Evolutionary conservation across 1,140 invertebrate genomes (phyloP).

Genomic region (Dufourea novaeangliae): DNA sequence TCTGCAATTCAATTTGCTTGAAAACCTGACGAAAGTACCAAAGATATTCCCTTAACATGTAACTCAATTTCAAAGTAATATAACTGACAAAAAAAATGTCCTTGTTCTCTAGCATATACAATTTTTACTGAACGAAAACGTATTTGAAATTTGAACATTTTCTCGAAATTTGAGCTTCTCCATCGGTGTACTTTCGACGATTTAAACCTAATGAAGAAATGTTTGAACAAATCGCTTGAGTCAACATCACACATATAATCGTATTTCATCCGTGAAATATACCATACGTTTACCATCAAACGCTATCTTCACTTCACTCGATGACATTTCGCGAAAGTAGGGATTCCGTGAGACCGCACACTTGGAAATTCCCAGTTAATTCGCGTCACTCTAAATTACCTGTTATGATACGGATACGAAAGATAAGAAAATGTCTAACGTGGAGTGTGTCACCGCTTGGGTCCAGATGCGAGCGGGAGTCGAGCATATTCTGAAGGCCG

Average conservation of each 20-base stretch:
- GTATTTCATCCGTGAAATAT: too few species aligned
- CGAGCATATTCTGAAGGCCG: slow-evolving; percentile 49
- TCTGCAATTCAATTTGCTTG: too few species aligned
- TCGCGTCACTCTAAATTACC: slow-evolving; percentile 13
- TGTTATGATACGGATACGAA: background rate
- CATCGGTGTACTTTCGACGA: background rate
- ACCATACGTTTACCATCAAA: too few species aligned
- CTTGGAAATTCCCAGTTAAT: slow-evolving; percentile 33
- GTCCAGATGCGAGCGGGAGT: slow-evolving; percentile 58
- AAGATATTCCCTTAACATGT: too few species aligned
- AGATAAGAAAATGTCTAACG: slow-evolving; percentile 31
- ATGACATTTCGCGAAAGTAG: background rate
- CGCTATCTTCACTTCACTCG: background rate
- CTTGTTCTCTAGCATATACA: background rate
- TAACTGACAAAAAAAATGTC: too few species aligned
- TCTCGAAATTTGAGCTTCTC: background rate
- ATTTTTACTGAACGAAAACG: too few species aligned
- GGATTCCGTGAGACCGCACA: background rate
- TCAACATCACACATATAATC: too few species aligned
- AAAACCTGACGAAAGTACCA: too few species aligned
- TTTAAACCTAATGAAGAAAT: background rate
- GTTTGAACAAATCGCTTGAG: too few species aligned
- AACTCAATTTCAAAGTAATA: background rate
- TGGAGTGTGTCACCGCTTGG: slow-evolving; percentile 67
- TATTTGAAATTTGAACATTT: too few species aligned